Evolutionary conservation across 1,140 invertebrate species (phyloP), one percentile per base, ranked within the genome.

Genomic region (Conus betulinus): DNA sequence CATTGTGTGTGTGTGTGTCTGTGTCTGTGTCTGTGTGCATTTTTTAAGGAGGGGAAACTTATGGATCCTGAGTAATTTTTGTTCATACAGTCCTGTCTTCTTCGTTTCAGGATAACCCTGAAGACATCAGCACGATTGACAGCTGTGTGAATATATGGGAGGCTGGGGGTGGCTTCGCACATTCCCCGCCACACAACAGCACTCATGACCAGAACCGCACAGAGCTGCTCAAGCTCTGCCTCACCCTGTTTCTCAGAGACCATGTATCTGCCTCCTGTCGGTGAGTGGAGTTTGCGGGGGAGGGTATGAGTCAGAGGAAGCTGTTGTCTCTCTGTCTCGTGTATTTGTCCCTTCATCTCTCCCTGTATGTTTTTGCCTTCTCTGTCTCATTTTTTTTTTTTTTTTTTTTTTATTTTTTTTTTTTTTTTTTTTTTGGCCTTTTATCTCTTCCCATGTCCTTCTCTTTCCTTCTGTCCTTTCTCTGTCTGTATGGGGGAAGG

Each of bases 141-240:
- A 99, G 98, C 93, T 99, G 99, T n/a, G n/a, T 96, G 99, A 99
- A 96, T 99, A 99, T 94, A 99, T 99, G 99, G 99, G 99, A 99
- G 95, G 97, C 98, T 53, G 99, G 99, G 39, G 99, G 99, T n/a
- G 99, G 99, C 8, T 99, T 99, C 96, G 98, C 98, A 0, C 97
- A 98, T 91, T 97, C 98, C 0, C 98, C 98, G 51, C 96, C 97
- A 0, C 97, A 97, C 90, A 97, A 97, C 95, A 97, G 98, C 3
- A 94, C 96, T 55, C 97, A 98, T 94, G 99, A 99, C 95, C 96
- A 97, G 0, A 97, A 99, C 92, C 96, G 99, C 78, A 98, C 98
- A 1, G 99, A 99, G 96, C 96, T 99, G 82, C 96, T 99, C 74
- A 99, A 99, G 93, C 96, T 99, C 23, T 95, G 99, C 81, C 95